Evolutionary conservation across 2,797 vertebrate genomes (phyloP).

Genomic region (Forpus xanthops): DNA sequence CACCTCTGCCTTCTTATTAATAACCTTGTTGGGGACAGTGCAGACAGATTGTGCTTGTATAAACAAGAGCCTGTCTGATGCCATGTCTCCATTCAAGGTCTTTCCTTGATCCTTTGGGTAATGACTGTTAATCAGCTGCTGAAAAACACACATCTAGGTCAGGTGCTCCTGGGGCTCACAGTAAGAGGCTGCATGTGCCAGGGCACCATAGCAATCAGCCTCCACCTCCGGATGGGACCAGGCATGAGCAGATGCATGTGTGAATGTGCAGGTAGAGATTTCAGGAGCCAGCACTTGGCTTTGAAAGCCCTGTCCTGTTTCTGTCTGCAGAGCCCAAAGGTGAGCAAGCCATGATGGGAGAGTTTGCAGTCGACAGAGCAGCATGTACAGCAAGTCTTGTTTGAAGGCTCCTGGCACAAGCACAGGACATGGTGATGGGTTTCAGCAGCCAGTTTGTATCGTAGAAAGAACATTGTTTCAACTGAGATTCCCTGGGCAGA

Average conservation of each 20-base stretch:
- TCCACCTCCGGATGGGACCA: background rate
- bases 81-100: slow-evolving; percentile 64
- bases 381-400: background rate
- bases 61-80: slow-evolving; percentile 40
- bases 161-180: background rate
- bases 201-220: background rate
- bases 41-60: slow-evolving; percentile 15
- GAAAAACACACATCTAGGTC: background rate
- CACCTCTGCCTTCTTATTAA: background rate
- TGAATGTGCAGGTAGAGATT: background rate
- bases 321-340: background rate
- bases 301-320: background rate
- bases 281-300: background rate
- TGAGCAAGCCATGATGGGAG: background rate
- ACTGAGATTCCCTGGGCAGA: slow-evolving; percentile 47
- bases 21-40: background rate
- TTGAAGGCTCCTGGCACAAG: slow-evolving; percentile 31
- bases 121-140: slow-evolving; percentile 37
- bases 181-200: background rate
- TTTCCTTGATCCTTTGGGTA: slow-evolving; percentile 13
- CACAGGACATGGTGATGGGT: background rate
- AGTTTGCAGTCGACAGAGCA: background rate
- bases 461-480: slow-evolving; percentile 26
- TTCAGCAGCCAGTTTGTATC: slow-evolving; percentile 27
- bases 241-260: background rate